A percentile compares a stretch with the other conserved stretches of the same genome.
Conservation (phyloP, 2,113 vertebrate species). For the Bungarus multicinctus region DNA sequence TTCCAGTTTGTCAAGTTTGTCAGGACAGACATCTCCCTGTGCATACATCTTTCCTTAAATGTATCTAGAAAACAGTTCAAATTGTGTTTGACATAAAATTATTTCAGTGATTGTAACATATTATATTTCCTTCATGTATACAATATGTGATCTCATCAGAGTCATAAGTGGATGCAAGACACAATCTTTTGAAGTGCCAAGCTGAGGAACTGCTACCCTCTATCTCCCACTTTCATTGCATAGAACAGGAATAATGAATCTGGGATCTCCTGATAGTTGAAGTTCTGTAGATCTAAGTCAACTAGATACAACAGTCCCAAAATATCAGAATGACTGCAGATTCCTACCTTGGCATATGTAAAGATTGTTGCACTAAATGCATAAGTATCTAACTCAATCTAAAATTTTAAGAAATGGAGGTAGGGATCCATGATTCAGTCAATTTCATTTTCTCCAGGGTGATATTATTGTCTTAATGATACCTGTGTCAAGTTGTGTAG, state of each 20-base stretch:
- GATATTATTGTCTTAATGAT: not conserved
- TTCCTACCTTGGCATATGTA: not conserved
- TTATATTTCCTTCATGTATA: not conserved
- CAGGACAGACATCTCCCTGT: not conserved
- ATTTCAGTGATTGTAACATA: not conserved
- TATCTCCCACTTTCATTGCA: not conserved
- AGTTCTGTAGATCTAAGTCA: not conserved
- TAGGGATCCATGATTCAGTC: not conserved
- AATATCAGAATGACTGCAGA: not conserved
- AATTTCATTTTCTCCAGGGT: not conserved
- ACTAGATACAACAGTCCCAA: not conserved
- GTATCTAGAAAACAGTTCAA: not conserved
- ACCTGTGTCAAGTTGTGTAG: not conserved
- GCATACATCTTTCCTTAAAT: not conserved
- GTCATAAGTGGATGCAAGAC: not conserved
- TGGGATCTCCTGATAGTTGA: not conserved
- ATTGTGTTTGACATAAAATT: not conserved
- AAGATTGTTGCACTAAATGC: not conserved
- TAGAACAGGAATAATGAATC: not conserved
- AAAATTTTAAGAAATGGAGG: not conserved
- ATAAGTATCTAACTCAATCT: not conserved
- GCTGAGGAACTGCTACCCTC: not conserved
- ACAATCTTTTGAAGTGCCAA: not conserved
- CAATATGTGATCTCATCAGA: not conserved
- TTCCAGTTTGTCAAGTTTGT: not conserved